Base-by-base conservation (phyloP, 2,888 invertebrate species). In the Nasonovia ribisnigri region DNA sequence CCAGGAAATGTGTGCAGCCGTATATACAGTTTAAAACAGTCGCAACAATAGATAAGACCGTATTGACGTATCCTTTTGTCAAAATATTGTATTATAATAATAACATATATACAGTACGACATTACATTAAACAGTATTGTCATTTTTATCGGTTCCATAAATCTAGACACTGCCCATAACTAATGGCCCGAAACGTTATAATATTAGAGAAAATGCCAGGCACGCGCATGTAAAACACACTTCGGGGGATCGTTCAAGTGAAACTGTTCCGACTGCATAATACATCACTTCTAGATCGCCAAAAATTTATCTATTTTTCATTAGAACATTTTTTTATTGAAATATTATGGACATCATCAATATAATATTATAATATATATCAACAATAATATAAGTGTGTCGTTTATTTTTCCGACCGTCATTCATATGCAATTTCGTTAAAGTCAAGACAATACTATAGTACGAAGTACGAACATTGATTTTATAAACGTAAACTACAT, bases 111-210 rank as follows among this genome's bases (percentile, higher is more conserved):
- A 77, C 77, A 77, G 36, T 36, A 77, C 3, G 8, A 77, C 36
- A 77, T 77, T 42, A 29, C 54, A 54, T 88, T 54, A 88, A 88
- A 88, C 88, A 54, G 60, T 60, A 89, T 60, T 89, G 89, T 89
- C 89, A n/a, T 89, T 89, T 89, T 89, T 89, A 89, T 89, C 89
- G 60, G 10, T 29, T 60, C 20, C 89, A 60, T 89, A 60, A 89
- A 89, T 89, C 89, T 89, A 46, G 43, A 89, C 60, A 46, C 29
- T 57, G 89, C 46, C 60, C 43, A 60, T 46, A 89, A 89, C 89
- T 89, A 89, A 89, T 89, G 89, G 54, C 43, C 89, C 89, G 60
- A 46, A 89, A 89, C 89, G 89, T 89, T 89, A 60, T 46, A 86
- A 46, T 46, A 60, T 57, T n/a, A 20, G 20, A 60, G 89, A 89